Evolutionary conservation across 2,113 vertebrate genomes (phyloP), one percentile per base, ranked within the genome.

Genomic region (Rhinichthys klamathensis): DNA sequence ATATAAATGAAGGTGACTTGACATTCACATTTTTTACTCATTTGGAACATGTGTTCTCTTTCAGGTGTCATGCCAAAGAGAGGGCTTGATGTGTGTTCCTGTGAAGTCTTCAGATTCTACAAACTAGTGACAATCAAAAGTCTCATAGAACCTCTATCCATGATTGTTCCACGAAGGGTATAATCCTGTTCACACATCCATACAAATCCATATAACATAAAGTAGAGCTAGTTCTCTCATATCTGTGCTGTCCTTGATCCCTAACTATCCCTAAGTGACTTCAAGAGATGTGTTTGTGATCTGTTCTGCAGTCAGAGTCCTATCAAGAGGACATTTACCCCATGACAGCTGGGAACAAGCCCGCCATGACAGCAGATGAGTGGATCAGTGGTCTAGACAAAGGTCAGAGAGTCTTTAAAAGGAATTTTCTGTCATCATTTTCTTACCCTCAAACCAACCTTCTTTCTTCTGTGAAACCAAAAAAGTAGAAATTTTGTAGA

Each of bases 321-420:
- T 99, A 97, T 94, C 98, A 99, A 88, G 97, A 97, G 80, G 98
- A 99, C 93, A 97, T 99, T 91, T 99, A 99, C 90, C 98, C 98
- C 0, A 94, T 97, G 94, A 99, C 98, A 0, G 95, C 96, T 1
- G 95, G 95, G 51, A 89, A 93, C 82, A 92, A 92, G 77, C 95
- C 98, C 0, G 95, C 98, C 1, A 74, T 99, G 92, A 95, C 95
- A 1, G 96, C 97, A 44, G 93, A 92, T 11, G 94, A 98, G 90
- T 99, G 98, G 98, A 94, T 99, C 75, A 89, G 78, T 0, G 97
- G 98, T 67, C 61, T 96, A 49, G 89, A 97, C 90, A 97, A 96
- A 98, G 98, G 98, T 99, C 86, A 94, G 95, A 94, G 95, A 32
- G 79, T 9, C 9, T 8, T 32, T 65, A 41, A 38, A 81, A 61